These are phyloP conservation scores for Diaperis boleti DNA, from an alignment of 2,888 invertebrate species.

Conservation along the genomic window DNA sequence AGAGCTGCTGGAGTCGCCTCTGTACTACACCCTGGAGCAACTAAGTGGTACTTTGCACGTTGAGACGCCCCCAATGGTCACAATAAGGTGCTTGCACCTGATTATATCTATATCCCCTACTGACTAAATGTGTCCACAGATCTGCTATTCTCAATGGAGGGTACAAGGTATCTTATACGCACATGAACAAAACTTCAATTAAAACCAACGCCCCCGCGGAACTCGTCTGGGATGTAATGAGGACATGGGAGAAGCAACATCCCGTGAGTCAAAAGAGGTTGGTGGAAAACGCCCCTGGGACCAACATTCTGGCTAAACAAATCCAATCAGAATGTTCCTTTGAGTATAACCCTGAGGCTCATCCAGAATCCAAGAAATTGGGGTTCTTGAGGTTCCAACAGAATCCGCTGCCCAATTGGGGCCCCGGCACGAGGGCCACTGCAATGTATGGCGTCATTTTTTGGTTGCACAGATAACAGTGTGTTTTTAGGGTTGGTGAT, in stretches of 20 bases:
- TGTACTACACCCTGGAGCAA: conserved; percentile 88
- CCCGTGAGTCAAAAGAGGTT: conserved; percentile 75
- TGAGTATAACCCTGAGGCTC: conserved; percentile 76
- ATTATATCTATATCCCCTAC: too few relatives aligned
- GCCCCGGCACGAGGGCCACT: conserved; percentile 86
- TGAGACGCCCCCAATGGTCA: conserved; percentile 77
- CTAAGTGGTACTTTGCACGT: conserved; percentile 80
- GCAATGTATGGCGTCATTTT: conserved; percentile 76
- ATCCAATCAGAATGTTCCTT: conserved; percentile 68
- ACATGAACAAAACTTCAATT: conserved; percentile 87
- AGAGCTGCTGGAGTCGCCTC: conserved; percentile 86
- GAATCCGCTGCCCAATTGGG: conserved; percentile 92
- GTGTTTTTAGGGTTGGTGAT: conserved; percentile 71
- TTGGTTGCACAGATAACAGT: background rate
- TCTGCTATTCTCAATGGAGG: conserved; percentile 93
- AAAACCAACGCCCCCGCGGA: conserved; percentile 92
- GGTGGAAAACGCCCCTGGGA: conserved; percentile 67
- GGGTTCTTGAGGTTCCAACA: conserved; percentile 84
- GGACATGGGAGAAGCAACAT: conserved; percentile 81
- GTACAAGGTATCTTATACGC: conserved; percentile 91
- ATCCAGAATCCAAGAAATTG: conserved; percentile 81
- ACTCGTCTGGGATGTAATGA: conserved; percentile 92
- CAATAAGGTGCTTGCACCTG: too few relatives aligned
- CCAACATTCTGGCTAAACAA: conserved; percentile 71
- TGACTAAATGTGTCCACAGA: conserved; percentile 71